These are phyloP conservation scores for Acleris emargana DNA, from an alignment of 2,888 invertebrate genomes.

Conservation along the genomic window DNA sequence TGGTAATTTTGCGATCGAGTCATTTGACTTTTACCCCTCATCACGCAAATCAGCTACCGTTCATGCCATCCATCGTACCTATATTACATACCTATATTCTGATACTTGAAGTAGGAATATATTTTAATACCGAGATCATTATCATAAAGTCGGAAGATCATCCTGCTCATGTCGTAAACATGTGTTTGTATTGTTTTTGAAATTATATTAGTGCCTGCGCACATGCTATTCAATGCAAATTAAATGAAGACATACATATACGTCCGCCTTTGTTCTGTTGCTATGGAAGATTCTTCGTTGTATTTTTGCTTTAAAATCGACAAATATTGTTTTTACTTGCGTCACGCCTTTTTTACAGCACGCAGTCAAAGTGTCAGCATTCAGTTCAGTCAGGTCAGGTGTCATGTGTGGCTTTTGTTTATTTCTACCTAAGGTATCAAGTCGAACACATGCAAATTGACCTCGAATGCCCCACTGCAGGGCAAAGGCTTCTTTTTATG, in stretches of 20 bases:
- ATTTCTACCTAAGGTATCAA: too few species aligned
- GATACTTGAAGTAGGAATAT: background rate
- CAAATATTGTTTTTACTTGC: conserved; percentile 4
- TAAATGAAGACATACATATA: conserved; percentile 11
- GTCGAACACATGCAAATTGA: too few species aligned
- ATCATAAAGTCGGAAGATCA: background rate
- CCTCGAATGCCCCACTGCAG: too few species aligned
- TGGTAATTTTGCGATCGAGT: too few species aligned
- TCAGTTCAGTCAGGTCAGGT: too few species aligned
- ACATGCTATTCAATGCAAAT: conserved; percentile 27
- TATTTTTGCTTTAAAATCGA: background rate
- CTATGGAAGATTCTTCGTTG: background rate
- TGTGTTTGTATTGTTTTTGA: conserved; percentile 2
- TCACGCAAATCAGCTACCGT: too few species aligned
- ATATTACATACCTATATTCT: too few species aligned
- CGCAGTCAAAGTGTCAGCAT: too few species aligned
- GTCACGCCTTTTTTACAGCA: conserved; percentile 11
- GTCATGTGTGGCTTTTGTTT: too few species aligned
- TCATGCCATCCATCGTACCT: too few species aligned
- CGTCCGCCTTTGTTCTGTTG: conserved; percentile 2
- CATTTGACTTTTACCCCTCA: too few species aligned
- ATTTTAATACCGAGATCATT: background rate
- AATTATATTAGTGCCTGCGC: background rate
- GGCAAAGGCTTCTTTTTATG: too few species aligned
- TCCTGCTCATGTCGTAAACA: background rate